Evolutionary conservation across 2,888 invertebrate genomes (phyloP).

Genomic region (Rhopalosiphum nymphaeae): DNA sequence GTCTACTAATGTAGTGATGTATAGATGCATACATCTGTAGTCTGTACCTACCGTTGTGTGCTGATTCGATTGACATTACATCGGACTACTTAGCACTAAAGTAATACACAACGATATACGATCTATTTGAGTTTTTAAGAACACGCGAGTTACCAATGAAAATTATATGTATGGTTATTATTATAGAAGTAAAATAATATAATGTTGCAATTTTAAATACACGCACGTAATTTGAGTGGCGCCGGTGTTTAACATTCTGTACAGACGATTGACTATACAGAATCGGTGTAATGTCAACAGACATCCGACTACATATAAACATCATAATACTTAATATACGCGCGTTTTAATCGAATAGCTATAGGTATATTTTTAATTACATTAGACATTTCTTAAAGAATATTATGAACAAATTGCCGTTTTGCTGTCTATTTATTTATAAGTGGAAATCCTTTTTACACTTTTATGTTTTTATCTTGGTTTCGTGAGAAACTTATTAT

Average conservation of each 20-base stretch:
- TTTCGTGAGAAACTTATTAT: neutral
- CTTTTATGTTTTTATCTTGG: neutral
- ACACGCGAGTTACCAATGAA: neutral
- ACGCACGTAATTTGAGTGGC: slow-evolving; percentile 36
- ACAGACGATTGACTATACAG: neutral
- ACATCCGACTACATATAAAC: neutral
- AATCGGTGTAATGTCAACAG: slow-evolving; percentile 13
- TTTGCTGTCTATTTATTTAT: neutral
- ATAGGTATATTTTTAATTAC: neutral
- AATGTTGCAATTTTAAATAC: neutral
- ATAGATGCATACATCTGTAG: neutral
- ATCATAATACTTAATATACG: neutral
- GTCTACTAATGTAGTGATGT: neutral
- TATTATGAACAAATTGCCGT: neutral
- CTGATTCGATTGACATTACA: neutral
- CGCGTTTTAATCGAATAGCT: neutral
- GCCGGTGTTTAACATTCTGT: slow-evolving; percentile 40
- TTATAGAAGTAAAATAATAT: neutral
- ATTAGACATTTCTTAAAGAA: neutral
- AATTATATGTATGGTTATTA: neutral
- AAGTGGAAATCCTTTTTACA: neutral
- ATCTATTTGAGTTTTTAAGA: neutral
- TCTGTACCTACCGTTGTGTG: neutral
- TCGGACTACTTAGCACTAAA: neutral
- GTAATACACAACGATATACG: neutral